phyloP scores from a whole-genome alignment of 2,113 vertebrate genomes.

The Pseudorectes ferrugineus region DNA sequence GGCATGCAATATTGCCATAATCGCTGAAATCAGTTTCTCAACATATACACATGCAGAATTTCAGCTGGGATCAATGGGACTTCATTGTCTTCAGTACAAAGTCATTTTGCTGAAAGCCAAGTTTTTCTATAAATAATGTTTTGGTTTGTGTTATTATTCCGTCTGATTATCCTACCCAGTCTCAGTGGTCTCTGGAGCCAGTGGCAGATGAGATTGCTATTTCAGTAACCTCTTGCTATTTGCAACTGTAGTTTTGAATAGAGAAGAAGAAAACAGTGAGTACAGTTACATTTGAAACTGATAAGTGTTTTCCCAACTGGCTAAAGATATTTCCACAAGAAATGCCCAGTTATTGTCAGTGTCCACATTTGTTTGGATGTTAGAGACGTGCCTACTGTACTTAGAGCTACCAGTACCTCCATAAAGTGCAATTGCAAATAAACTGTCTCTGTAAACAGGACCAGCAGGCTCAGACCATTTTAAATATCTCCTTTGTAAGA shows the following conservation, averaged over 20 bases:
- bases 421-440: background rate
- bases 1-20: background rate
- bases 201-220: background rate
- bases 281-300: background rate
- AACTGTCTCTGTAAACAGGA: background rate
- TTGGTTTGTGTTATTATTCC: background rate
- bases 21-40: background rate
- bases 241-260: background rate
- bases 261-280: background rate
- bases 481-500: background rate
- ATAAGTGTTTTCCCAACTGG: background rate
- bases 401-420: rapidly evolving
- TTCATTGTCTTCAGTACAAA: background rate
- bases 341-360: background rate
- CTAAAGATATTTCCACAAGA: background rate
- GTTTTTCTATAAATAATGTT: background rate
- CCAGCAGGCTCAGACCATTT: background rate
- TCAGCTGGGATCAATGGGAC: background rate
- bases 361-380: background rate
- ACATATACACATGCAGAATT: background rate
- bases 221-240: background rate
- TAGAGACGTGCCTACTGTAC: background rate
- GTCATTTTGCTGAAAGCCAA: background rate
- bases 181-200: background rate
- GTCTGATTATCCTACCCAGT: background rate